A percentile compares a stretch with the other conserved stretches of the same genome.
Conservation (phyloP, 2,797 vertebrate species). For the Podarcis lilfordi region DNA sequence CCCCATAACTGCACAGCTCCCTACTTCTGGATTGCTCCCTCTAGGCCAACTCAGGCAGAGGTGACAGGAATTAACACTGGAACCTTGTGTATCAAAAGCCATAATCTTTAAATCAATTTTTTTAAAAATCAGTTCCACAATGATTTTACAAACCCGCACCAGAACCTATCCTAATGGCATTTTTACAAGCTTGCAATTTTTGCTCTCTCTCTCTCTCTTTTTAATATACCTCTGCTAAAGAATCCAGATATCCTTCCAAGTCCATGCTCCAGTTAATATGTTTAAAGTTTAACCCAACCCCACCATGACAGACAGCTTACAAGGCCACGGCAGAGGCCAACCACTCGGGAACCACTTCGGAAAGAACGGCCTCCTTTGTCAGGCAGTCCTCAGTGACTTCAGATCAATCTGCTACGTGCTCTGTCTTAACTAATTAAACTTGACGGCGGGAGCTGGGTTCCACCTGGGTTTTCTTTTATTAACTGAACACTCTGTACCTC, state of each 20-base stretch:
- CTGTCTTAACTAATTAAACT: slow-evolving; percentile 30
- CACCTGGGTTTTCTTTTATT: slow-evolving; percentile 31
- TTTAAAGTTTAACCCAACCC: slow-evolving; percentile 36
- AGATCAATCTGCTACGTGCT: not conserved
- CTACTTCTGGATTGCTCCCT: not conserved
- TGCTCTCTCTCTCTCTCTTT: not conserved
- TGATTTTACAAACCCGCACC: not conserved
- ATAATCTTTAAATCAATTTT: not conserved
- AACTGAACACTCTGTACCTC: slow-evolving; percentile 15
- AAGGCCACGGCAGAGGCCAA: not conserved
- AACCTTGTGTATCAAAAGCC: not conserved
- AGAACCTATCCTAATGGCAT: not conserved
- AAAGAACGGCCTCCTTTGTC: slow-evolving; percentile 23
- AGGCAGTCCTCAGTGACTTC: not conserved
- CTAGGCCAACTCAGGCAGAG: not conserved
- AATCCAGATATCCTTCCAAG: slow-evolving; percentile 17
- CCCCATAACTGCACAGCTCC: not conserved
- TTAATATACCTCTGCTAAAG: not conserved
- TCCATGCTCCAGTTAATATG: slow-evolving; percentile 18
- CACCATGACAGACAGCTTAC: not conserved
- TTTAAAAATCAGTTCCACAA: not conserved
- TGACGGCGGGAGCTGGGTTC: slow-evolving; percentile 19
- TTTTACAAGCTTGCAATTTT: not conserved
- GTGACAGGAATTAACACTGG: not conserved
- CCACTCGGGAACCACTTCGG: not conserved